Evolutionary conservation across 1,140 invertebrate species (phyloP).

Genomic region (Leptopilina boulardi): DNA sequence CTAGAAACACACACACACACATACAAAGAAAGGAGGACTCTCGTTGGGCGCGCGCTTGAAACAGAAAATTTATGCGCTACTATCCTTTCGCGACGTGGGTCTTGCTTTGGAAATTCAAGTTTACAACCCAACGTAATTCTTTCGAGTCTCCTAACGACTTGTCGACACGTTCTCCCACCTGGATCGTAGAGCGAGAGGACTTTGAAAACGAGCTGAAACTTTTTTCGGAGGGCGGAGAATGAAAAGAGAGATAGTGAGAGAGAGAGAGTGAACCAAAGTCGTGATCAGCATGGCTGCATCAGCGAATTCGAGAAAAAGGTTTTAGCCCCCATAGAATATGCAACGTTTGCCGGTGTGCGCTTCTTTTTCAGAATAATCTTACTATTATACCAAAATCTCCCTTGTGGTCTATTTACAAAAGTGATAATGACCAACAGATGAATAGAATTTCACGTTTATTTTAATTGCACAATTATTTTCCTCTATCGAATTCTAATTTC

Average conservation of each 20-base stretch:
- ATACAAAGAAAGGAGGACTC: too few relatives aligned
- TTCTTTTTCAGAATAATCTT: constrained; percentile 52
- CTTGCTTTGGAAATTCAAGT: constrained; percentile 28
- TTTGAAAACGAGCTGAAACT: constrained; percentile 49
- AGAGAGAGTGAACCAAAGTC: constrained; percentile 50
- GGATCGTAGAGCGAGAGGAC: constrained; percentile 42
- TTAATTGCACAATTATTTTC: constrained; percentile 34
- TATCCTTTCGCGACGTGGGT: constrained; percentile 5
- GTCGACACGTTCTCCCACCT: constrained; percentile 39
- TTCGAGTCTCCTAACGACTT: constrained; percentile 43
- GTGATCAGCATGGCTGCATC: constrained; percentile 57
- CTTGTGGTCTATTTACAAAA: constrained; percentile 50
- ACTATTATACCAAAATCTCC: constrained; percentile 50
- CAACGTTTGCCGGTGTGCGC: constrained; percentile 42
- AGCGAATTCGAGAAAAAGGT: constrained; percentile 45
- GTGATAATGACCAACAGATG: constrained; percentile 46
- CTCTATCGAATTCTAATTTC: background rate
- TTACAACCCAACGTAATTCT: constrained; percentile 30
- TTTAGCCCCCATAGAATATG: constrained; percentile 45
- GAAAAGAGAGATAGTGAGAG: constrained; percentile 39
- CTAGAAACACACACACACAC: constrained; percentile 25
- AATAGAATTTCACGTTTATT: constrained; percentile 40
- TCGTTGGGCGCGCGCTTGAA: background rate
- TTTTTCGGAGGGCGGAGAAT: constrained; percentile 43
- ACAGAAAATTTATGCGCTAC: constrained; percentile 22